Evolutionary conservation across 2,888 invertebrate species (phyloP), one percentile per base, ranked within the genome.

Genomic region (Smittia sp.): DNA sequence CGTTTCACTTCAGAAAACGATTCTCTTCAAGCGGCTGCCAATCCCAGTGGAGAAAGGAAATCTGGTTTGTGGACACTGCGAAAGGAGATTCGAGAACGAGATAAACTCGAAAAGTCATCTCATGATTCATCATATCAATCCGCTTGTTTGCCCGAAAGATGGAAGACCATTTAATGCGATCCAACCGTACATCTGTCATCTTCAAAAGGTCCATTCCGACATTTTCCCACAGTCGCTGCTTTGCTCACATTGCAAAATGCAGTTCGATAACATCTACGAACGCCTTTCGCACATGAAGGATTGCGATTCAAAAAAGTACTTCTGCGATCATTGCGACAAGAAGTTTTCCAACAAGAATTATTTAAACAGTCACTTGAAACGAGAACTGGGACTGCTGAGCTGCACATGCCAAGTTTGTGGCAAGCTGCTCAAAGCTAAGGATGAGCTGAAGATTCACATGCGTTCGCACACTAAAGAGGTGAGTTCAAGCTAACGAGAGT

Each of bases 381-480:
- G 27, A 27, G 63, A 24, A 27, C 15, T 63, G 63, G 63, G 63
- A 13, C 27, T 63, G 7, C 11, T 63, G 4, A 63, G 22, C 9
- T 1, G 1, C 11, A n/a, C 3, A 9, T 63, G 63, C 15, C 1
- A 4, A 7, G 24, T 25, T 13, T 63, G 63, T n/a, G 63, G 25
- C 13, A 63, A 63, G 13, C 6, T 13, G 3, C 3, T 25, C 3
- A 63, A 63, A 27, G n/a, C 25, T 25, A 27, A 63, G n/a, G 25
- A 24, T 13, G 63, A 63, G 27, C 27, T 63, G 18, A 27, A 63
- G 22, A 63, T 22, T 63, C 63, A 63, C 13, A 27, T 27, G 25
- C 25, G 63, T 2, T 27, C 63, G n/a, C 63, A 63, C n/a, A 63
- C 63, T n/a, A 63, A 63, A 25, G 25, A 27, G 25, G 63, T 63